Base-by-base conservation (phyloP, 2,888 invertebrate species). In the Cybosia mesomella region DNA sequence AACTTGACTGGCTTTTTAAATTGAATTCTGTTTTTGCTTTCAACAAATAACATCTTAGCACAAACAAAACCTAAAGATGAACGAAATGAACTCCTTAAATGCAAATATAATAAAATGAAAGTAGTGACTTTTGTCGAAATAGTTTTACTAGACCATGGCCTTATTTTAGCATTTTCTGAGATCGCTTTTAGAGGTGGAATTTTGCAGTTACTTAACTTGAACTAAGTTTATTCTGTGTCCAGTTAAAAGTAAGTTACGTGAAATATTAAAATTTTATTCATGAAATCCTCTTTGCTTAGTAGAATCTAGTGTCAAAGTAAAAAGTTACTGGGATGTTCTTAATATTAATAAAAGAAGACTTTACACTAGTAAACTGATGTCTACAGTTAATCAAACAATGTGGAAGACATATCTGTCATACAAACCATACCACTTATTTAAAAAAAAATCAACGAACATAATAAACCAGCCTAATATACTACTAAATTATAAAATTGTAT, bases 251-350 rank as follows among this genome's bases (percentile, higher is more conserved):
- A 10, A 21, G 10, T 53, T 55, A 63, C 9, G 49, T 49, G 49
- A 49, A 18, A 49, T 49, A 49, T 49, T 49, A 49, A n/a, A 49
- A 49, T 49, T 49, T 49, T 49, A 49, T 49, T 49, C 49, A 49
- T 49, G 49, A 49, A 49, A 49, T 49, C 8, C 49, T 49, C 18
- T 49, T 49, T 49, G 49, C 49, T n/a, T n/a, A n/a, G 49, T 49
- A 49, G 49, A 49, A 49, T 49, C 18, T 49, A 49, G n/a, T n/a
- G 18, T 9, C 9, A 49, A n/a, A n/a, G 49, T 49, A 49, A 49
- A 49, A 49, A 49, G 49, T 49, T n/a, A 49, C 49, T 8, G 5
- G n/a, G n/a, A 49, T 49, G 18, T 49, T 49, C n/a, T 43, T 18
- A 43, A n/a, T 49, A 8, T n/a, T 49, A 43, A 18, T 43, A 49